Conservation (phyloP, 2,888 invertebrate species). For the Gortyna flavago region DNA sequence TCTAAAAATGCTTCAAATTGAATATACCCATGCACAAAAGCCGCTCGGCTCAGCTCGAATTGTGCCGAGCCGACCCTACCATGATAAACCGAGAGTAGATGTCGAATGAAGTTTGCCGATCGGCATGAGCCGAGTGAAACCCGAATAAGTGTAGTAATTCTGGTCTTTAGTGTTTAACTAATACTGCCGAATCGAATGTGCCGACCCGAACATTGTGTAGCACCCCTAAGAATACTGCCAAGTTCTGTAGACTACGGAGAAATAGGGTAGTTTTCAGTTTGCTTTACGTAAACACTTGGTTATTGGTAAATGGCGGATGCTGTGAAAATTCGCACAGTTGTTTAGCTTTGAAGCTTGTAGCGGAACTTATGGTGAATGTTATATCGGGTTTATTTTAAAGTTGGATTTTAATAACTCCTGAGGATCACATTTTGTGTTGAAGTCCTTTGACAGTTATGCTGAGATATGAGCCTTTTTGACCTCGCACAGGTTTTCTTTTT, state of each 20-base stretch:
- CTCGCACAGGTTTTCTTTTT: too few relatives aligned
- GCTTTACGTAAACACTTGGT: slow-evolving; percentile 22
- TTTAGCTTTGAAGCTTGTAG: background rate
- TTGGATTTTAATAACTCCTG: background rate
- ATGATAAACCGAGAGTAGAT: background rate
- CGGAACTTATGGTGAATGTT: background rate
- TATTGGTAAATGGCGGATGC: slow-evolving; percentile 25
- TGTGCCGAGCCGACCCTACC: background rate
- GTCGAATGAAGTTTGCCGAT: too few relatives aligned
- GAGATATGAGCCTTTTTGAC: too few relatives aligned
- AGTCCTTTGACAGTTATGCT: background rate
- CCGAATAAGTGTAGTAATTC: background rate
- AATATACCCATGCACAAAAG: background rate
- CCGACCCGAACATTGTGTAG: background rate
- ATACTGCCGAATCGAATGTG: background rate
- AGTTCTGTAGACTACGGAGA: slow-evolving; percentile 17
- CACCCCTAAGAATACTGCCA: slow-evolving; percentile 8
- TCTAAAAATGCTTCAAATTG: too few relatives aligned
- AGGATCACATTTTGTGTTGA: background rate
- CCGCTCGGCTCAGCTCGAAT: background rate
- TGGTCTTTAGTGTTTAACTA: background rate
- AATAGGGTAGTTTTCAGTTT: slow-evolving; percentile 26
- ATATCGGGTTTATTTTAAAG: background rate
- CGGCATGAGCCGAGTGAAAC: background rate
- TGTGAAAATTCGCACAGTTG: slow-evolving; percentile 18